Base-by-base conservation (phyloP, 2,888 invertebrate species). In the Alcis repandata region DNA sequence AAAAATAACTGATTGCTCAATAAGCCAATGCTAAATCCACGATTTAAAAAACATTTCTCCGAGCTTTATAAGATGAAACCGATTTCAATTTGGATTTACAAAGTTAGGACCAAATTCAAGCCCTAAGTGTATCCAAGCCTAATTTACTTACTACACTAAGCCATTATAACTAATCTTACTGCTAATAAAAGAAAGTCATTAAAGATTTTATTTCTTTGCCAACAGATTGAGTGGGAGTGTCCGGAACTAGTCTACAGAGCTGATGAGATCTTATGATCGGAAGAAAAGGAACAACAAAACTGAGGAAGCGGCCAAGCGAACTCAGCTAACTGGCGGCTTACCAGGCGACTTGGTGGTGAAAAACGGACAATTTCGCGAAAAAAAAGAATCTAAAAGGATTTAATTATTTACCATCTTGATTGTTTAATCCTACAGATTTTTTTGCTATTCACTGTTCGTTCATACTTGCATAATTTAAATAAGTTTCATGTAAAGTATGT, bases 221-320 rank as follows among this genome's bases (percentile, higher is more conserved):
- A 51, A 66, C 65, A 66, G 65, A 66, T 61, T 52, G 59, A 66
- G 65, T 61, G 65, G 56, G 57, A 22, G 56, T 62, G 38, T 38
- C 51, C 49, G 19, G 56, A 38, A 52, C 51, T 38, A 36, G 51
- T 22, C 43, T 38, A 3, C 56, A n/a, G 19, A 19, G 13, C 2
- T 19, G 36, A 36, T 9, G 7, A 43, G 22, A n/a, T 22, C 4
- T 2, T 19, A 36, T 20, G n/a, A 51, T 36, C 13, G 6, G 15
- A 48, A 3, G 27, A 3, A 17, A 22, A 22, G 20, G 22, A 13
- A 1, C 13, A 3, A 15, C 15, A 10, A 2, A 4, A 19, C 43
- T 19, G 19, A 19, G 11, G 19, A 9, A n/a, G 38, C n/a, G 13
- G n/a, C 13, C 0, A n/a, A 2, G 3, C 13, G 2, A 27, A 27